phyloP scores from a whole-genome alignment of 37 sponge, comb jelly and placozoan genomes.

The Axinella damicornis region DNA sequence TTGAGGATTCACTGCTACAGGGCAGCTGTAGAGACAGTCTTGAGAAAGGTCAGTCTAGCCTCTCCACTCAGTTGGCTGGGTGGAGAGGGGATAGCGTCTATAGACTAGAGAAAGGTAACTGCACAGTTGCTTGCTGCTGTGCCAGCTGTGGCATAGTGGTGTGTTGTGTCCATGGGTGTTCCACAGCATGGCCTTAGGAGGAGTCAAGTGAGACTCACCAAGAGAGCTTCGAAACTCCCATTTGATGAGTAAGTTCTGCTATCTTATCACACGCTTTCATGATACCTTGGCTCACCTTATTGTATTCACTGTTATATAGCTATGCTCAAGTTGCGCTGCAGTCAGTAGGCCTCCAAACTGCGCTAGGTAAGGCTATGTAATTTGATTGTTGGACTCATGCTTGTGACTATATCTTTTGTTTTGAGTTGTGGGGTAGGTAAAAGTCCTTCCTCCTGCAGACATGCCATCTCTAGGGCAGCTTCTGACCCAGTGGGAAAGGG shows the following conservation, averaged over 20 bases:
- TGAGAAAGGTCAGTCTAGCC: conserved; percentile 53
- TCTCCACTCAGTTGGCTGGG: background rate
- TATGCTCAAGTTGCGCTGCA: conserved; percentile 46
- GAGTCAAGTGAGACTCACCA: conserved; percentile 58
- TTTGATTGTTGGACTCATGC: background rate
- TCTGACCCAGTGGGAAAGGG: conserved; percentile 57
- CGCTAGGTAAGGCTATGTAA: conserved; percentile 24
- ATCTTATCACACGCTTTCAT: too few species aligned
- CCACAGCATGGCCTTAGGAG: conserved; percentile 54
- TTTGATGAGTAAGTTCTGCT: conserved; percentile 53
- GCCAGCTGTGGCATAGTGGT: too few species aligned
- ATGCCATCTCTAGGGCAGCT: conserved; percentile 30
- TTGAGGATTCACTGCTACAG: conserved; percentile 75
- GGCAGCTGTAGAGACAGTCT: conserved; percentile 70
- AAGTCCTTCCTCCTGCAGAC: conserved; percentile 15
- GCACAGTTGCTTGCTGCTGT: too few species aligned
- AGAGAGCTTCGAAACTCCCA: conserved; percentile 68
- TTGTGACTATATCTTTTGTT: background rate
- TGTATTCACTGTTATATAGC: conserved; percentile 18
- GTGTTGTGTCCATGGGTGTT: conserved; percentile 7
- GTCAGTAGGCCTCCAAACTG: conserved; percentile 23
- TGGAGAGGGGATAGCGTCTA: too few species aligned
- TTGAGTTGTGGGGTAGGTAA: too few species aligned
- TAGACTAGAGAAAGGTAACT: too few species aligned
- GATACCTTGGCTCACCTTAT: too few species aligned